These are phyloP conservation scores for Diabrotica balteata DNA, from an alignment of 2,888 invertebrate species.

Conservation along the genomic window DNA sequence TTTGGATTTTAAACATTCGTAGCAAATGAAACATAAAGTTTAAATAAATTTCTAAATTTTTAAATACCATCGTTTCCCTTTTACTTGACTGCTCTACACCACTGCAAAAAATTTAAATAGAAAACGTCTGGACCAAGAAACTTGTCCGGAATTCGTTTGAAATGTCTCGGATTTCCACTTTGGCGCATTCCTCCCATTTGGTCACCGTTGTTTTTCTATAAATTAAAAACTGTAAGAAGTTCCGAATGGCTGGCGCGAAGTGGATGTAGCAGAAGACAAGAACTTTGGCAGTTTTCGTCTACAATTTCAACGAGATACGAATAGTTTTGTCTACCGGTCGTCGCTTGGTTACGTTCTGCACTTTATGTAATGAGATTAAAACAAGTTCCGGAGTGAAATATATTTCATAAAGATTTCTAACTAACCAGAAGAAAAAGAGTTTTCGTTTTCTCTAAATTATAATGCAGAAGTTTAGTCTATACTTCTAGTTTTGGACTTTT, in stretches of 20 bases:
- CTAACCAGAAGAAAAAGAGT: too few relatives aligned
- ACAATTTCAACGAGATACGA: conserved; percentile 12
- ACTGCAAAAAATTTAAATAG: too few relatives aligned
- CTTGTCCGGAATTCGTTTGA: conserved; percentile 28
- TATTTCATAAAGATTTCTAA: too few relatives aligned
- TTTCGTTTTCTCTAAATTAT: too few relatives aligned
- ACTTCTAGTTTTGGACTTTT: too few relatives aligned
- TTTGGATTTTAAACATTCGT: too few relatives aligned
- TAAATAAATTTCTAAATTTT: too few relatives aligned
- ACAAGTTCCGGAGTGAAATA: too few relatives aligned
- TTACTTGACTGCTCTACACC: too few relatives aligned
- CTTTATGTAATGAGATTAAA: conserved; percentile 7
- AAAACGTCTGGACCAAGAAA: neutral
- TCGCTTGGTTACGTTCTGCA: conserved; percentile 6
- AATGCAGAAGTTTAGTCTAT: too few relatives aligned
- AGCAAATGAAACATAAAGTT: too few relatives aligned
- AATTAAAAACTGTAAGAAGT: conserved; percentile 30
- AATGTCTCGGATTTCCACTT: conserved; percentile 32
- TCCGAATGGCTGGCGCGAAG: conserved; percentile 4
- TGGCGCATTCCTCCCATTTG: conserved; percentile 31
- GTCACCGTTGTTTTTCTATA: conserved; percentile 30
- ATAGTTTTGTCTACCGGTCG: conserved; percentile 10
- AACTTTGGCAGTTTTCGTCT: conserved; percentile 12
- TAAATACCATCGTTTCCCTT: too few relatives aligned
- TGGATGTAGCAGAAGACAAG: conserved; percentile 9